phyloP scores from a whole-genome alignment of 92 coral and sea anemone species.

The Muricea muricata region DNA sequence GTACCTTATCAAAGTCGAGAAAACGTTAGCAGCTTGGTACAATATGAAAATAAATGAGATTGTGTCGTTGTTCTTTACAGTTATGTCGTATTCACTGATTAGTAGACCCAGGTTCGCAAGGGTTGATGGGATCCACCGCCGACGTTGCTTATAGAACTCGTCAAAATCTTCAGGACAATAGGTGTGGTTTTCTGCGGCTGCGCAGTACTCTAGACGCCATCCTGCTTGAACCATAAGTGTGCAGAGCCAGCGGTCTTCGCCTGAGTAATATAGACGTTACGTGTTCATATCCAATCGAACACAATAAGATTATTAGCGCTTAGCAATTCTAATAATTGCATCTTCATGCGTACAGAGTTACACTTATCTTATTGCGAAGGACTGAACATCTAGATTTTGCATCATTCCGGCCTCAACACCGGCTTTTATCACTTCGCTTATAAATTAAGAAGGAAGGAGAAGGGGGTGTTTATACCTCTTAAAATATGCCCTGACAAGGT shows the following conservation, averaged over 20 bases:
- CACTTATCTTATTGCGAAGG: too few relatives aligned
- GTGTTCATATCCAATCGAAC: too few relatives aligned
- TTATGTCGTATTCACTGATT: conserved; percentile 82
- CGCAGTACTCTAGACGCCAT: conserved; percentile 95
- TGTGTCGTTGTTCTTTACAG: conserved; percentile 76
- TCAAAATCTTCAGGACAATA: conserved; percentile 94
- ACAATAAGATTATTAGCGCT: too few relatives aligned
- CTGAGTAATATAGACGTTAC: conserved; percentile 56
- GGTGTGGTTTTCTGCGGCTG: conserved; percentile 95
- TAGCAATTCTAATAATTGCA: too few relatives aligned
- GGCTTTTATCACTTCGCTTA: too few relatives aligned
- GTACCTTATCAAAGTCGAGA: conserved; percentile 83
- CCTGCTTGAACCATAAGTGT: conserved; percentile 98
- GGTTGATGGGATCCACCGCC: conserved; percentile 99
- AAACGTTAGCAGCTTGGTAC: conserved; percentile 85
- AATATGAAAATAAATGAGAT: conserved; percentile 76
- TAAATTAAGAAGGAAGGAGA: too few relatives aligned
- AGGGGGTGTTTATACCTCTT: too few relatives aligned
- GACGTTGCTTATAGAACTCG: conserved; percentile 94
- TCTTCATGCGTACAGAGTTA: too few relatives aligned
- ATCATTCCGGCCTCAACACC: too few relatives aligned
- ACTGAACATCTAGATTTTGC: too few relatives aligned
- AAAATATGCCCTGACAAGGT: too few relatives aligned
- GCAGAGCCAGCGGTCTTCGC: conserved; percentile 99
- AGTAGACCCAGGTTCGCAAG: conserved; percentile 83